Evolutionary conservation across 2,113 vertebrate genomes (phyloP).

Genomic region (Camelus dromedarius): DNA sequence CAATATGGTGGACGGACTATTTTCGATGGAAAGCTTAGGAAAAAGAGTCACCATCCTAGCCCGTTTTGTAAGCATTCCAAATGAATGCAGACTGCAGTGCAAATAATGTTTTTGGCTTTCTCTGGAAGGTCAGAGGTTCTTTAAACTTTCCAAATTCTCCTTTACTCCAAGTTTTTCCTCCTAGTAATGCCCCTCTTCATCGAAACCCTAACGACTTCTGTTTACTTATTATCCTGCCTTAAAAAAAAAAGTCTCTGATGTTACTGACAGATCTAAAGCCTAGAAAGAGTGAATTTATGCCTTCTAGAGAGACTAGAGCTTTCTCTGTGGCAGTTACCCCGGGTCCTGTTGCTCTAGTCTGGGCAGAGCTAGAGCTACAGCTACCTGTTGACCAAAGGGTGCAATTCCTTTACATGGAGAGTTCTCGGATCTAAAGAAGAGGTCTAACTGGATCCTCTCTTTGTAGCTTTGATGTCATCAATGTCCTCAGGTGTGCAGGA

Average conservation of each 20-base stretch:
- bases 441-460: neutral
- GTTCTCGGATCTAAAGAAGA: neutral
- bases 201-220: neutral
- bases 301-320: neutral
- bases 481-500: neutral
- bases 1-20: neutral
- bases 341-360: neutral
- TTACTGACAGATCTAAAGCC: neutral
- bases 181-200: neutral
- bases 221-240: neutral
- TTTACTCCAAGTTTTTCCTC: neutral
- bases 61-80: neutral
- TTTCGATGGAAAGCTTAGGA: neutral
- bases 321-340: accelerated
- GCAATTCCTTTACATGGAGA: neutral
- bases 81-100: neutral
- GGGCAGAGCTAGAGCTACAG: neutral
- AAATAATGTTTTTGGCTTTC: conserved; percentile 40
- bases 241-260: neutral
- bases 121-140: conserved; percentile 31
- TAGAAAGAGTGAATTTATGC: neutral
- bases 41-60: neutral
- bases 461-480: accelerated
- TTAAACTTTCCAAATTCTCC: neutral
- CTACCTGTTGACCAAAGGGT: neutral